A percentile compares a stretch with the other conserved stretches of the same genome.
Conservation (phyloP, 2,888 invertebrate genomes). For the Hanleya hanleyi region DNA sequence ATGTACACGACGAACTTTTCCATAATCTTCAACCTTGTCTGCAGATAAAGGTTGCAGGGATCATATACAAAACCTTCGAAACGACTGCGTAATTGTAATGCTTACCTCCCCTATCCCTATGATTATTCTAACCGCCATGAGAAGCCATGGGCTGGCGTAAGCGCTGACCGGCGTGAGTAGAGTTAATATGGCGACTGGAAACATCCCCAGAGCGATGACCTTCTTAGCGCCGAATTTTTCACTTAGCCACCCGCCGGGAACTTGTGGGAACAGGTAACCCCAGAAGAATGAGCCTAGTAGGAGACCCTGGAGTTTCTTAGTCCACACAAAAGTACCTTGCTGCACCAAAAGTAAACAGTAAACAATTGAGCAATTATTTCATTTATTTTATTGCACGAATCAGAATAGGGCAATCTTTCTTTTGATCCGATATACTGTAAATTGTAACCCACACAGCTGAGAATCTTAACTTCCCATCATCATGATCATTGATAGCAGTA, state of each 20-base stretch:
- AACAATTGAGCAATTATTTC: too few species aligned
- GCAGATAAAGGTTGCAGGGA: too few species aligned
- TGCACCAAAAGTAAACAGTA: slow-evolving; percentile 33
- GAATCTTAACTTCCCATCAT: too few species aligned
- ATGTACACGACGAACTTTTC: too few species aligned
- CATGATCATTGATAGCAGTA: too few species aligned
- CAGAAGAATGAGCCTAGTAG: slow-evolving; percentile 78
- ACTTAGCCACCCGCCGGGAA: slow-evolving; percentile 62
- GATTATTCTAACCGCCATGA: slow-evolving; percentile 51
- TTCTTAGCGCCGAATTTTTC: slow-evolving; percentile 58
- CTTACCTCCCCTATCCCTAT: slow-evolving; percentile 57
- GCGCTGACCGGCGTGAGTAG: slow-evolving; percentile 53
- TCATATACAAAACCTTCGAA: too few species aligned
- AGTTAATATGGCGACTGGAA: slow-evolving; percentile 44
- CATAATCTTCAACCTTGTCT: too few species aligned
- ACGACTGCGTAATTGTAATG: too few species aligned
- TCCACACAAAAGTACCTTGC: slow-evolving; percentile 76
- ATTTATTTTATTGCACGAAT: too few species aligned
- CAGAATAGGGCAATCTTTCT: too few species aligned
- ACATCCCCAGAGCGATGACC: slow-evolving; percentile 58
- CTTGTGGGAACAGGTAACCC: slow-evolving; percentile 72
- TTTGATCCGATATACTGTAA: too few species aligned
- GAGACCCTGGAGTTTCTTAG: slow-evolving; percentile 75
- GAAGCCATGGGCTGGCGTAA: slow-evolving; percentile 33
- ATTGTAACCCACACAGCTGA: too few species aligned